These are phyloP conservation scores for Pheosia tremula DNA, from an alignment of 2,888 invertebrate genomes.

Conservation along the genomic window DNA sequence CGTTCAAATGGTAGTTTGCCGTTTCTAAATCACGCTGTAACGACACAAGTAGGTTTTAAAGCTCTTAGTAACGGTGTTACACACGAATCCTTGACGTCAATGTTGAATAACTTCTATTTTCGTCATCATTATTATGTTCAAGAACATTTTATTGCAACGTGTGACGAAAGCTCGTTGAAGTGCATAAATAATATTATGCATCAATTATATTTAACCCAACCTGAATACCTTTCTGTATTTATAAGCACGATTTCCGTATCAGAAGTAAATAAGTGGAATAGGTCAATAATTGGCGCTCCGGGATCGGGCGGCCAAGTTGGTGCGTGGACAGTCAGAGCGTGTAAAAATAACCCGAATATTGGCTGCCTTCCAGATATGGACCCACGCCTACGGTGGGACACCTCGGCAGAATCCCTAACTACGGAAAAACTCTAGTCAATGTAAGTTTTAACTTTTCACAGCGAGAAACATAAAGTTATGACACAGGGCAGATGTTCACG, in stretches of 20 bases:
- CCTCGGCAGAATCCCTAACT: conserved; percentile 79
- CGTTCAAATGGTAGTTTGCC: too few species aligned
- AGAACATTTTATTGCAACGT: background rate
- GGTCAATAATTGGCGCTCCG: conserved; percentile 55
- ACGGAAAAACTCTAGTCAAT: conserved; percentile 76
- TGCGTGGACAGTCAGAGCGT: conserved; percentile 46
- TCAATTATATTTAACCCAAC: background rate
- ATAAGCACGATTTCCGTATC: conserved; percentile 35
- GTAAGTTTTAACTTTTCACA: conserved; percentile 54
- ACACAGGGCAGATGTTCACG: background rate
- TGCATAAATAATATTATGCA: background rate
- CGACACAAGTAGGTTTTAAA: too few species aligned
- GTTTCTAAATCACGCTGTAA: too few species aligned
- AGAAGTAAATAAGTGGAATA: conserved; percentile 49
- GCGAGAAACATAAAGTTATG: background rate
- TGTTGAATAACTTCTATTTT: background rate
- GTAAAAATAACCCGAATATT: conserved; percentile 74
- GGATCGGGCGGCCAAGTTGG: conserved; percentile 37
- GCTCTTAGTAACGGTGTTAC: background rate
- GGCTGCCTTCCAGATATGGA: conserved; percentile 78
- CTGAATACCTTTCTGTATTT: conserved; percentile 15
- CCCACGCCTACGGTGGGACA: conserved; percentile 67
- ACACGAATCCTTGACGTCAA: background rate
- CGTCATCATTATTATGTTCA: background rate
- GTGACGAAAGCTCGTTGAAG: conserved; percentile 4